Evolutionary conservation across 2,888 invertebrate genomes (phyloP), one percentile per base, ranked within the genome.

Genomic region (Lepidochrysops patricia): DNA sequence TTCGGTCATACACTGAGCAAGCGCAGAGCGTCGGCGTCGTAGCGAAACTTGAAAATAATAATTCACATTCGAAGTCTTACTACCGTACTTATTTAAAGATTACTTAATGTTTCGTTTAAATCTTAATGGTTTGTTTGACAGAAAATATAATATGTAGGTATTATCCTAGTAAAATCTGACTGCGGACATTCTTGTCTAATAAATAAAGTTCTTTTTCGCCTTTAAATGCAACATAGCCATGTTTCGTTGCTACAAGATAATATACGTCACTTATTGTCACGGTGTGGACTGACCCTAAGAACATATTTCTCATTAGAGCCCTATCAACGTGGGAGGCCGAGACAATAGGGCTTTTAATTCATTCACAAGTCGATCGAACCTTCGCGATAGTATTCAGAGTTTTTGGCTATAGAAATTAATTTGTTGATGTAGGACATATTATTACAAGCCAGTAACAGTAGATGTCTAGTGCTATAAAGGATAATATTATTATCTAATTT

Each of bases 341-440:
- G 68, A 72, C 72, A 71, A 72, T 71, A 66, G 71, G 62, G 61
- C 50, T 66, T 58, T 68, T 70, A 37, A 67, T 69, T 70, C 68
- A 68, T 70, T 70, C 70, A 70, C 68, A 70, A 70, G 67, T 68
- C 68, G 70, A 72, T 70, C 64, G 64, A 62, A 58, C 52, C 60
- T 63, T 43, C 61, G 66, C 61, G 60, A 65, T 62, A 62, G 60
- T 62, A 64, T 62, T 62, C 62, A 65, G 59, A 37, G 57, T 57
- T 62, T 63, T 56, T 61, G 35, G 43, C 4, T 56, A 43, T 50
- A 15, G 25, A 15, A 50, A 23, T 49, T 19, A 43, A 43, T 57
- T 26, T 49, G n/a, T 49, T 49, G 2, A 25, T 32, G 56, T 49
- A 23, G 23, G 23, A 43, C 19, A 9, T 43, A 15, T 19, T 9